Evolutionary conservation across 1,140 invertebrate species (phyloP), one percentile per base, ranked within the genome.

Genomic region (Caenorhabditis latens): DNA sequence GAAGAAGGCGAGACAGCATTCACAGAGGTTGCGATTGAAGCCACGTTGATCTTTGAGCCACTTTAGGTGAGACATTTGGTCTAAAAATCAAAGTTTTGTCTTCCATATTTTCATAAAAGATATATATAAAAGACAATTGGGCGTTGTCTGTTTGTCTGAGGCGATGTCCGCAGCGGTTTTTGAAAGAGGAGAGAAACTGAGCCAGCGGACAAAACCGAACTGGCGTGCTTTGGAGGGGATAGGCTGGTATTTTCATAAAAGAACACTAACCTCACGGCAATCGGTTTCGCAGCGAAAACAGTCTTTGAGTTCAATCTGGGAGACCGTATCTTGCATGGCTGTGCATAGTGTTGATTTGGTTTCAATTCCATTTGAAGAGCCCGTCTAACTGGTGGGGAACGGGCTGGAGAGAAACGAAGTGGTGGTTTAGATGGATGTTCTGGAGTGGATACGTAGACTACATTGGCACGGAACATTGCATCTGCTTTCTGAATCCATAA

Each of bases 401-500:
- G 43, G 8, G 71, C 46, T 14, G 71, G 71, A 9, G 71, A 79
- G 21, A 79, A 79, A 11, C 71, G 71, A 13, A 79, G 71, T 11
- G 71, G 43, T 32, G 71, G 71, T 79, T 79, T 79, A 9, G 46
- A n/a, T 48, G 46, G 71, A 8, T 79, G 71, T n/a, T 79, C 71
- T 48, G 71, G 8, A 48, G 71, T 46, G 7, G 71, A 79, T n/a
- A 79, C 46, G 71, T 79, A 79, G 11, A 79, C 71, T 13, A 79
- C 71, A 11, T 79, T 79, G 46, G 71, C 71, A 53, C 71, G 71
- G n/a, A 79, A 79, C 71, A 79, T 79, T 21, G 71, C 71, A n/a
- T 79, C 71, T 24, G 71, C 71, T 32, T 79, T 79, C 71, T 79
- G 71, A 7, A 79, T 32, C 32, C 32, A 32, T 32, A 32, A 2